Percentiles rank a stretch among this genome's conserved stretches.
These are phyloP conservation scores for Caenorhabditis briggsae DNA, from an alignment of 1,140 invertebrate species.

Conservation along the genomic window DNA sequence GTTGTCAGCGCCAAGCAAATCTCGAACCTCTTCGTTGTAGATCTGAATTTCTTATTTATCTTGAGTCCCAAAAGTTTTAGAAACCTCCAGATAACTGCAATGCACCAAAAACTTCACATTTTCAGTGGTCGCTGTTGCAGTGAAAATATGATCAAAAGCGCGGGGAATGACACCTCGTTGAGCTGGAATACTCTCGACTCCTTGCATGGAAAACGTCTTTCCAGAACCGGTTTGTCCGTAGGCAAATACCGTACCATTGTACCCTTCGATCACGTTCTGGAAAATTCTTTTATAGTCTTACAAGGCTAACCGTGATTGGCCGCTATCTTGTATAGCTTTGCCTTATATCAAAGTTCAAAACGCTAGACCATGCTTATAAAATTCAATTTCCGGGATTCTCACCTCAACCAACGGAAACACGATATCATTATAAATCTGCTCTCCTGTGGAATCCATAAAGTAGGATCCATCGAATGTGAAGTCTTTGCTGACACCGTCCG, in stretches of 20 bases:
- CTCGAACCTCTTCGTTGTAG: conserved; percentile 88
- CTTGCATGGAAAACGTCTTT: conserved; percentile 82
- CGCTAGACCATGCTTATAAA: too few relatives aligned
- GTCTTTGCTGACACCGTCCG: conserved; percentile 82
- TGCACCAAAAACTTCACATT: conserved; percentile 88
- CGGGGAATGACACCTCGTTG: conserved; percentile 86
- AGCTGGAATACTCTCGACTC: conserved; percentile 78
- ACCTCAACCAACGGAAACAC: conserved; percentile 84
- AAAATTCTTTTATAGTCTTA: conserved; percentile 22
- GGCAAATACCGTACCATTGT: conserved; percentile 82
- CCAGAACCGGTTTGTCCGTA: conserved; percentile 81
- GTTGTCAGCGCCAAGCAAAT: conserved; percentile 85
- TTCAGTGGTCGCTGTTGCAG: conserved; percentile 87
- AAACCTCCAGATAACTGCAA: conserved; percentile 88
- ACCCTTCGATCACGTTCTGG: conserved; percentile 83
- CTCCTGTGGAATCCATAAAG: conserved; percentile 82
- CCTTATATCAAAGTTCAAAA: too few relatives aligned
- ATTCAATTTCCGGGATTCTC: conserved; percentile 62
- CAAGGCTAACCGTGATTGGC: too few relatives aligned
- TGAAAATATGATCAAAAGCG: conserved; percentile 92
- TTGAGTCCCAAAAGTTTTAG: neutral
- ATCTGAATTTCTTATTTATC: conserved; percentile 79
- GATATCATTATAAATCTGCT: conserved; percentile 84
- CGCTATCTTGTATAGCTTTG: too few relatives aligned
- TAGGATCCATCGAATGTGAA: conserved; percentile 86